A percentile compares a stretch with the other conserved stretches of the same genome.
These are phyloP conservation scores for Mylabris sibirica DNA, from an alignment of 2,888 invertebrate species.

Conservation along the genomic window DNA sequence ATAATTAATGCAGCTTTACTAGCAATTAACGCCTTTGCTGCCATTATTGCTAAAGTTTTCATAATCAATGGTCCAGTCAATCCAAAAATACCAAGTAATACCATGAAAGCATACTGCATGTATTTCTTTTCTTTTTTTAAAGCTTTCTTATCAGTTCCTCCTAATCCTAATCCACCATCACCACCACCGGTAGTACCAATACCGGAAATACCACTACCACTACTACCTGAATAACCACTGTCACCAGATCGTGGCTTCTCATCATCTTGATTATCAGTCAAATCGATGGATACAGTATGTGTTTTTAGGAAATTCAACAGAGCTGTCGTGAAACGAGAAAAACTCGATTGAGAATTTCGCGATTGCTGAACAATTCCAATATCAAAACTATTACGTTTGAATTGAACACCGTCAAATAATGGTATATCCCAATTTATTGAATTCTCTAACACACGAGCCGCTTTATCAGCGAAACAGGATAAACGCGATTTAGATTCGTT, in stretches of 20 bases:
- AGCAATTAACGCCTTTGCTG: constrained; percentile 75
- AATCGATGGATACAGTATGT: constrained; percentile 71
- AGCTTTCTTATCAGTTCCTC: constrained; percentile 34
- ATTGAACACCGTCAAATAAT: constrained; percentile 53
- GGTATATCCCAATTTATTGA: constrained; percentile 52
- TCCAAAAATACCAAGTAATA: constrained; percentile 62
- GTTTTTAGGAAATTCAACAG: constrained; percentile 70
- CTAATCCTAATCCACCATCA: constrained; percentile 28
- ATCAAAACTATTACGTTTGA: constrained; percentile 47
- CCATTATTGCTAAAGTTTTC: constrained; percentile 74
- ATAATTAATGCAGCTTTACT: constrained; percentile 78
- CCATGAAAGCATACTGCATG: constrained; percentile 55
- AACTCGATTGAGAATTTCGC: constrained; percentile 35
- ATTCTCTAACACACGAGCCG: constrained; percentile 52
- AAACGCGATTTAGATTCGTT: constrained; percentile 39
- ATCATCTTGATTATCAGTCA: constrained; percentile 51
- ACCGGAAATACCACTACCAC: constrained; percentile 26
- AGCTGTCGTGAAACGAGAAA: constrained; percentile 62
- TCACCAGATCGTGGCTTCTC: constrained; percentile 22
- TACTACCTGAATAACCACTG: constrained; percentile 22
- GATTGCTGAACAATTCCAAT: neutral
- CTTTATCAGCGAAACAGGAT: constrained; percentile 54
- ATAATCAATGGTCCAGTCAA: constrained; percentile 74
- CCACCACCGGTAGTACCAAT: constrained; percentile 28
- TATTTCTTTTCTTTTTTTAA: constrained; percentile 48